A percentile compares a stretch with the other conserved stretches of the same genome.
Evolutionary conservation across 2,797 vertebrate species (phyloP).

Genomic region (Lepidocolaptes lacrymiger): DNA sequence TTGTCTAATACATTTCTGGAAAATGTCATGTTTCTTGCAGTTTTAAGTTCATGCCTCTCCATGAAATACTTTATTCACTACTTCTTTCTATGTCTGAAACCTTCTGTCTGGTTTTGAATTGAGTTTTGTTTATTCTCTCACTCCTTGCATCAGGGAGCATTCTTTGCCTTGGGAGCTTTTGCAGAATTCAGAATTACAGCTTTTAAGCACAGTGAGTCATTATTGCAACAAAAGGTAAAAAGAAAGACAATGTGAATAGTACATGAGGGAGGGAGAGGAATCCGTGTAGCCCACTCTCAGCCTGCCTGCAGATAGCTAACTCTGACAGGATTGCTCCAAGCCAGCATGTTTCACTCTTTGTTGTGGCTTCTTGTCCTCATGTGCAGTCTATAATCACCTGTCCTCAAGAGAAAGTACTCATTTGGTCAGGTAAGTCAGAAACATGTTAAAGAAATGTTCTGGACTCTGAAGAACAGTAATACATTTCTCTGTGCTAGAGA

Average conservation of each 20-base stretch:
- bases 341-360: background rate
- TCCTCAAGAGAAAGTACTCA: background rate
- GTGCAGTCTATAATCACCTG: background rate
- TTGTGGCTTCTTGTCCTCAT: background rate
- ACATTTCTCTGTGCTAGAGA: background rate
- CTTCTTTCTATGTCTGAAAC: background rate
- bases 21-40: background rate
- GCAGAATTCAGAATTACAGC: background rate
- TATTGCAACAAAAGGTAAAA: slow-evolving; percentile 27
- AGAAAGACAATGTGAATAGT: background rate
- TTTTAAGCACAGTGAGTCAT: slow-evolving; percentile 29
- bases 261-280: background rate
- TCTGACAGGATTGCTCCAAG: background rate
- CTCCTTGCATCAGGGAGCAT: background rate
- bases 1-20: background rate
- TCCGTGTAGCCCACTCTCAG: background rate
- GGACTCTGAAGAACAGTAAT: background rate
- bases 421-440: background rate
- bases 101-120: background rate
- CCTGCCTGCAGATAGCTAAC: background rate
- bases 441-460: background rate
- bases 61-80: background rate
- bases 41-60: background rate
- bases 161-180: background rate
- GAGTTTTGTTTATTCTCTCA: background rate